Evolutionary conservation across 2,888 invertebrate genomes (phyloP).

Genomic region (Willowsia nigromaculata): DNA sequence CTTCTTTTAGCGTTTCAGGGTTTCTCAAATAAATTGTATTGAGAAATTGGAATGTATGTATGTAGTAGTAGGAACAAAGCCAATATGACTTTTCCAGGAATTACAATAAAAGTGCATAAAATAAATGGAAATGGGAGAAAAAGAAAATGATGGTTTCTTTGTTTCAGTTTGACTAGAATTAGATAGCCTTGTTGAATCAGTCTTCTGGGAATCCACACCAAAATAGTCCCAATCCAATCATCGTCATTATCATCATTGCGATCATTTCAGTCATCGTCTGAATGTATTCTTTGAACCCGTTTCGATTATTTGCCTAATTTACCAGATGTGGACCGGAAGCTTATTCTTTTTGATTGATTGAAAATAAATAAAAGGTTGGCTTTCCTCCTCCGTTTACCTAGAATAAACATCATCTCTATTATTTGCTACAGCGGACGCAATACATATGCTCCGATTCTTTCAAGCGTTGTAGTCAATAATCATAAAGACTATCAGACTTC

Average conservation of each 20-base stretch:
- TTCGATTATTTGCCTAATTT: slow-evolving; percentile 54
- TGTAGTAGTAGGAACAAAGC: neutral
- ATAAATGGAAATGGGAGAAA: neutral
- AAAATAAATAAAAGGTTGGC: slow-evolving; percentile 43
- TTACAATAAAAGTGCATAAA: neutral
- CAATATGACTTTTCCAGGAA: neutral
- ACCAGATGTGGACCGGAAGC: neutral
- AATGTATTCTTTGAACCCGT: neutral
- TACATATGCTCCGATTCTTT: neutral
- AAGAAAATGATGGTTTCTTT: neutral
- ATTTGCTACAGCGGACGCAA: slow-evolving; percentile 8
- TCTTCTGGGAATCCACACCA: neutral
- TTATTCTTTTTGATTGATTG: slow-evolving; percentile 36
- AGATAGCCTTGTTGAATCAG: neutral
- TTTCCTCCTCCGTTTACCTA: neutral
- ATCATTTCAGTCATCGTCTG: neutral
- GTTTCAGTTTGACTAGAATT: neutral
- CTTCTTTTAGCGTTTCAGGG: neutral
- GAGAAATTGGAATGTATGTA: neutral
- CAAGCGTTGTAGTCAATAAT: neutral
- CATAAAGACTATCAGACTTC: no score
- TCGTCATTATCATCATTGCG: neutral
- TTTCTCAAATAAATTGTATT: neutral
- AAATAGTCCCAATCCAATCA: neutral
- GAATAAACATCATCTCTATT: neutral